Conservation (phyloP, 2,888 invertebrate genomes). For the Oxytorus armatus region DNA sequence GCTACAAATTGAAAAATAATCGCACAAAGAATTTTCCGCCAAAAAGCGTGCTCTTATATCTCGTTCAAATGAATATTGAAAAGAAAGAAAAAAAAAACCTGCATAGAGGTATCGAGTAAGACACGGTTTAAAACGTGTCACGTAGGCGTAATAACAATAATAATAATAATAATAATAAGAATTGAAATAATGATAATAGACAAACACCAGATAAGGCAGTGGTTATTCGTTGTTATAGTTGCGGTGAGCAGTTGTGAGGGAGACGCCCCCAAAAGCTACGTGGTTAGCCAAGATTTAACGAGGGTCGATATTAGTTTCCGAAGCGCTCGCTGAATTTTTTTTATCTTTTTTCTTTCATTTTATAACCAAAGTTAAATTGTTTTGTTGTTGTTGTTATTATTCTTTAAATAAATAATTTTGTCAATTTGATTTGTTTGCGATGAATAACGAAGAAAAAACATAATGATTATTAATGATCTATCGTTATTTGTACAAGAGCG, state of each 20-base stretch:
- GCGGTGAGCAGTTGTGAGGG: slow-evolving; percentile 85
- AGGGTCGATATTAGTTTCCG: slow-evolving; percentile 71
- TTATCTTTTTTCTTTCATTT: neutral
- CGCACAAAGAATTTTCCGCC: neutral
- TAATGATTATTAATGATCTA: slow-evolving; percentile 28
- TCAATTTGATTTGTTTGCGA: neutral
- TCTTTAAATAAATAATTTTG: no score
- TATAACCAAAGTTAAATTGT: neutral
- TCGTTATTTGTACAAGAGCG: slow-evolving; percentile 30
- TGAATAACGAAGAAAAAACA: slow-evolving; percentile 4
- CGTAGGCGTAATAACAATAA: slow-evolving; percentile 63
- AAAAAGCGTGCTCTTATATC: slow-evolving; percentile 62
- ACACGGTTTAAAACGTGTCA: slow-evolving; percentile 44
- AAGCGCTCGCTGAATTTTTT: slow-evolving; percentile 54
- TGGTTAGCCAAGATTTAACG: slow-evolving; percentile 83
- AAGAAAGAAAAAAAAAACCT: slow-evolving; percentile 38
- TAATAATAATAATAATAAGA: slow-evolving; percentile 68
- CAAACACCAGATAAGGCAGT: slow-evolving; percentile 85
- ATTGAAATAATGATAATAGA: slow-evolving; percentile 80
- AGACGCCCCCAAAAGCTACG: slow-evolving; percentile 84
- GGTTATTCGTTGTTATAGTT: slow-evolving; percentile 85
- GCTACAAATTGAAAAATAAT: no score
- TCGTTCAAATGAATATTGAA: slow-evolving; percentile 48
- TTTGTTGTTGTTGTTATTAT: neutral
- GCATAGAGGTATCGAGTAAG: slow-evolving; percentile 41